These are phyloP conservation scores for Sciurus niger DNA, from an alignment of 2,113 vertebrate species.

Conservation along the genomic window DNA sequence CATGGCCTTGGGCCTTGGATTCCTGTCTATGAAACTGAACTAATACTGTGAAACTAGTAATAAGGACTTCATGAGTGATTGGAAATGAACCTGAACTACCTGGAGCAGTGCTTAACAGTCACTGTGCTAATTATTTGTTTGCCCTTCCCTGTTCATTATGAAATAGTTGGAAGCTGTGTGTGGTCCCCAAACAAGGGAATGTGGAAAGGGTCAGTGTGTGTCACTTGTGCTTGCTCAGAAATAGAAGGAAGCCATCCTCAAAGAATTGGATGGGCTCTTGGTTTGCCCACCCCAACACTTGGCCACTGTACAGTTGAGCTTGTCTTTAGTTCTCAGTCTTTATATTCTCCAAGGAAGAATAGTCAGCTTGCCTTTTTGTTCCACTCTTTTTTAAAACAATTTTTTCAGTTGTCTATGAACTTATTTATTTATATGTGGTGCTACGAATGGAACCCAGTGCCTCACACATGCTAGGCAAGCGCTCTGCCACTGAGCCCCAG, in stretches of 20 bases:
- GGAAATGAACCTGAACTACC: neutral
- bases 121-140: neutral
- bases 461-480: no score
- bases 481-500: no score
- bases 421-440: no score
- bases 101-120: neutral
- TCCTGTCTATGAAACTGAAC: neutral
- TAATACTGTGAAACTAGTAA: no score
- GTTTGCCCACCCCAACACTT: neutral
- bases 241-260: neutral
- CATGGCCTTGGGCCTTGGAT: neutral
- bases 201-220: neutral
- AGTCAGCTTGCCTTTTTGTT: neutral
- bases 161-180: neutral
- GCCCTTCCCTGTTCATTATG: neutral
- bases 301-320: neutral
- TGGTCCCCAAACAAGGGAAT: neutral
- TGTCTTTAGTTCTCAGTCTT: neutral
- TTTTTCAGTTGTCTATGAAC: no score
- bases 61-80: neutral
- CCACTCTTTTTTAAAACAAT: no score
- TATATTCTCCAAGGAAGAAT: neutral
- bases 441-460: no score
- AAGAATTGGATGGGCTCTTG: neutral
- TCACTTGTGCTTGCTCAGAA: neutral